Conservation (phyloP, 37 sponge, comb jelly and placozoan genomes). For the Ianthella basta region DNA sequence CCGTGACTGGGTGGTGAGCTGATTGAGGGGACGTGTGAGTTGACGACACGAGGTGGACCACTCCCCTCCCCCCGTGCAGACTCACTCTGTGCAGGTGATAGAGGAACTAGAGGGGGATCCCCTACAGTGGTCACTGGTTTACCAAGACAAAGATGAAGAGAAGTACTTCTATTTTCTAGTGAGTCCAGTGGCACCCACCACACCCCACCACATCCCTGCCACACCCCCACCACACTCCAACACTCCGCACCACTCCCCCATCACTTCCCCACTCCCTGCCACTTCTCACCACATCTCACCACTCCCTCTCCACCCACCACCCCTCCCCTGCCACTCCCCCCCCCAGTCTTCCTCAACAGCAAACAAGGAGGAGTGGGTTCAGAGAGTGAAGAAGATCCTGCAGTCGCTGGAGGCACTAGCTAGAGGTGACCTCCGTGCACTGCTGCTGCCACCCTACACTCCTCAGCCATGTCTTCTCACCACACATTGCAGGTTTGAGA, state of each 20-base stretch:
- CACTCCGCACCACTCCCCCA: no score
- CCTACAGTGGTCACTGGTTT: slow-evolving; percentile 8
- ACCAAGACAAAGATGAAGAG: background rate
- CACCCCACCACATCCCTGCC: no score
- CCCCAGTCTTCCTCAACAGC: slow-evolving; percentile 26
- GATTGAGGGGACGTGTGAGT: no score
- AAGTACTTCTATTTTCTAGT: background rate
- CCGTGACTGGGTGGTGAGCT: no score
- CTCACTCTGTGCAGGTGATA: slow-evolving; percentile 8
- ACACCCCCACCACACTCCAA: no score
- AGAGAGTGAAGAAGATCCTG: slow-evolving; percentile 33
- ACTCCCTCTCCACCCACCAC: no score
- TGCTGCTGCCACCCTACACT: no score
- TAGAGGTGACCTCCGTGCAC: background rate
- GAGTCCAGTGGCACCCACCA: background rate
- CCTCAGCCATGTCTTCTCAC: background rate
- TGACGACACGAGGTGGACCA: background rate
- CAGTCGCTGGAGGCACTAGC: slow-evolving; percentile 14
- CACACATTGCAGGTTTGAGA: background rate
- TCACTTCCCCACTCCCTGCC: no score
- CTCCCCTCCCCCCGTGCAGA: slow-evolving; percentile 33
- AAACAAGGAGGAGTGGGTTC: slow-evolving; percentile 35
- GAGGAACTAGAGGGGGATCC: background rate
- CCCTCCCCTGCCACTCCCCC: no score
- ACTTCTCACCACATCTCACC: no score